Evolutionary conservation across 2,797 vertebrate genomes (phyloP).

Genomic region (Lepidocolaptes lacrymiger): DNA sequence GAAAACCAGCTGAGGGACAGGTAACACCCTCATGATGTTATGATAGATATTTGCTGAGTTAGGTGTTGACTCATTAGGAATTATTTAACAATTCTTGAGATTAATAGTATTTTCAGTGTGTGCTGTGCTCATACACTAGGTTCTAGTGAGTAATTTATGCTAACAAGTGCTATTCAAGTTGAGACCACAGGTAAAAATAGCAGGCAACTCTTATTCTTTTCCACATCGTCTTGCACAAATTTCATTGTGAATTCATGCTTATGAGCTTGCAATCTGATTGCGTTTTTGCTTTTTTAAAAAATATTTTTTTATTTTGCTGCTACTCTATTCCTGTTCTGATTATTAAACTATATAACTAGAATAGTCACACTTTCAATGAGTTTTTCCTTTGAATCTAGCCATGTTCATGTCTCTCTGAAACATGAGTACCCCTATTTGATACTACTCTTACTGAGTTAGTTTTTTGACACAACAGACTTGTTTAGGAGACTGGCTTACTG

Average conservation of each 20-base stretch:
- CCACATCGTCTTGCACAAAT: background rate
- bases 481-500: background rate
- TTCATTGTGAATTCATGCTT: background rate
- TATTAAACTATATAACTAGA: background rate
- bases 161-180: background rate
- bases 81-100: background rate
- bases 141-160: background rate
- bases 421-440: background rate
- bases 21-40: background rate
- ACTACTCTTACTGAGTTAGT: background rate
- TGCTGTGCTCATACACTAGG: background rate
- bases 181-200: background rate
- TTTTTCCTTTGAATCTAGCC: background rate
- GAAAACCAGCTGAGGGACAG: background rate
- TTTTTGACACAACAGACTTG: background rate
- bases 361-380: background rate
- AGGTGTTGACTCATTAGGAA: background rate
- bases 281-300: background rate
- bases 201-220: background rate
- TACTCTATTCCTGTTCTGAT: background rate
- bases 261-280: background rate
- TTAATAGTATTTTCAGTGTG: background rate
- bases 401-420: background rate
- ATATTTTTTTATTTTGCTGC: background rate
- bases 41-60: background rate